Evolutionary conservation across 2,113 vertebrate species (phyloP), one percentile per base, ranked within the genome.

Genomic region (Grus americana): DNA sequence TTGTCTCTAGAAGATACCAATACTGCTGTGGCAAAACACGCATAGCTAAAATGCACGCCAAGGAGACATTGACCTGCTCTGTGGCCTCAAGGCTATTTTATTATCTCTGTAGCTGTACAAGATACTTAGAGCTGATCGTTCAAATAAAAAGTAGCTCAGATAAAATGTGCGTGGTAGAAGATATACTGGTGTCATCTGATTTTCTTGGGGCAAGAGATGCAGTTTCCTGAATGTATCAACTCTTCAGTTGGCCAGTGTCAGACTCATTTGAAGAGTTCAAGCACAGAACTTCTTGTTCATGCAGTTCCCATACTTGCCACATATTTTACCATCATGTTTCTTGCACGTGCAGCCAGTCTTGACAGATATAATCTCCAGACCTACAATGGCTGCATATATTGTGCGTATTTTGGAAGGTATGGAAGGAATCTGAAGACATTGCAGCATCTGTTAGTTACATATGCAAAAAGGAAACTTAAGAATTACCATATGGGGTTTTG

Each of bases 291-390:
- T 80, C 78, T 17, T 46, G 96, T 85, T 86, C 95, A 75, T 93
- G 93, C 96, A 94, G 89, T 98, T 97, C 98, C 96, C 97, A 95
- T 92, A 96, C 94, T 96, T 90, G 96, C 94, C 92, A 97, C 97
- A 97, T 90, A 92, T 94, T 95, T 96, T 84, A 96, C 96, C 97
- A 92, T 92, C 66, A 52, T 44, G 88, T 93, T 96, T 97, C 92
- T 94, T 91, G 92, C 96, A 96, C 92, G 65, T 93, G 96, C 93
- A 95, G 93, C 95, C 94, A 95, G 97, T 79, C 94, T 79, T 98
- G 98, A 98, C 98, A 98, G 98, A 98, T 94, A 98, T 90, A 98
- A 83, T 98, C 82, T 98, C 98, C 98, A 98, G 98, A 95, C 91
- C 96, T 84, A 21, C 46, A 36, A 86, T 82, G 73, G 90, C 91